Percentiles rank a stretch among this genome's conserved stretches.
Evolutionary conservation across 2,888 invertebrate genomes (phyloP).

Genomic region (Acleris literana): DNA sequence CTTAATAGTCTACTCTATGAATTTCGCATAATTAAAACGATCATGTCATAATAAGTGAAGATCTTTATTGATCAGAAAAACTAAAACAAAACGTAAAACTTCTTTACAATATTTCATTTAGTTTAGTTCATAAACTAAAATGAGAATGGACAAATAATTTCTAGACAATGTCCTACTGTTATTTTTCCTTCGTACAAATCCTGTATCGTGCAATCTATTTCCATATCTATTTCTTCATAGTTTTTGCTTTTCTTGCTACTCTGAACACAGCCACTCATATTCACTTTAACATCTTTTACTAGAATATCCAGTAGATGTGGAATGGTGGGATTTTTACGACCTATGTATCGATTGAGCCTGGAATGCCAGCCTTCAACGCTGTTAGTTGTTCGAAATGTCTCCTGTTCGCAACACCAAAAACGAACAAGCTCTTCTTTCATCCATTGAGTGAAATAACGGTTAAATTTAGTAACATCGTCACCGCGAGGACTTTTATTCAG

Average conservation of each 20-base stretch:
- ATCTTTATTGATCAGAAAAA: slow-evolving; percentile 1
- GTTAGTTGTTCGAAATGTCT: too few relatives aligned
- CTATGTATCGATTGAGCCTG: too few relatives aligned
- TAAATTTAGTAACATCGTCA: too few relatives aligned
- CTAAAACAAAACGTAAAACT: slow-evolving; percentile 1
- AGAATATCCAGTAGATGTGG: too few relatives aligned
- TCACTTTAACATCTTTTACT: background rate
- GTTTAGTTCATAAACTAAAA: background rate
- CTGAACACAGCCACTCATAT: background rate
- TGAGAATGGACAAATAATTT: too few relatives aligned
- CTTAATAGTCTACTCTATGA: slow-evolving; percentile 1
- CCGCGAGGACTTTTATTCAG: too few relatives aligned
- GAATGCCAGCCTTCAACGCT: too few relatives aligned
- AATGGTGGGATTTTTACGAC: too few relatives aligned
- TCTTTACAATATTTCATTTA: slow-evolving; percentile 2
- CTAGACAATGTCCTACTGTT: background rate
- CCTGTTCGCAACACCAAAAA: too few relatives aligned
- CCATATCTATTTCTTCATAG: background rate
- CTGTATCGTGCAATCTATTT: slow-evolving; percentile 2
- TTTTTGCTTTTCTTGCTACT: background rate
- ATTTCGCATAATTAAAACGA: background rate
- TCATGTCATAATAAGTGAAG: background rate
- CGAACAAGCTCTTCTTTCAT: too few relatives aligned
- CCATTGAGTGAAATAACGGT: too few relatives aligned
- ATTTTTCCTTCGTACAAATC: slow-evolving; percentile 1